Conservation (phyloP, 1,140 invertebrate genomes). For the Adelges cooleyi region DNA sequence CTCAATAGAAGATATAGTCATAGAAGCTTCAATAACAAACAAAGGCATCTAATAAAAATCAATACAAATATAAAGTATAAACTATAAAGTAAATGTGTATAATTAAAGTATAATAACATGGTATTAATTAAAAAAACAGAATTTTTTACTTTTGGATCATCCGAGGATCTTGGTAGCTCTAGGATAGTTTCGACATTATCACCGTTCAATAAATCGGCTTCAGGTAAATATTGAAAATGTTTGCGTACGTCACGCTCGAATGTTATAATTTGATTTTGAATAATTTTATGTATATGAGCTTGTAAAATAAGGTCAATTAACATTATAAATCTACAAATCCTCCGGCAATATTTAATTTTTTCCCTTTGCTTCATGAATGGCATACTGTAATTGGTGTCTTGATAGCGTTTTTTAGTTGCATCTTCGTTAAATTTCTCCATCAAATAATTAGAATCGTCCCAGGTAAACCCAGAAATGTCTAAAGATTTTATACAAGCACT, state of each 20-base stretch:
- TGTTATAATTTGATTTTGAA: neutral
- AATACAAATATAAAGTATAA: neutral
- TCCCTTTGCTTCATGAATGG: neutral
- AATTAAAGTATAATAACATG: too few species aligned
- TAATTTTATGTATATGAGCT: neutral
- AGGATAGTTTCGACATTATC: neutral
- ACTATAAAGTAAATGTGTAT: too few species aligned
- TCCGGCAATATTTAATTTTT: neutral
- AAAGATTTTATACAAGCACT: neutral
- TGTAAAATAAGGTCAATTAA: neutral
- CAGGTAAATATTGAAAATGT: neutral
- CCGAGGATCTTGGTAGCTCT: neutral
- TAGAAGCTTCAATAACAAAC: neutral
- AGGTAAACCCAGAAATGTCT: neutral
- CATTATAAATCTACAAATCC: neutral
- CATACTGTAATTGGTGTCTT: neutral
- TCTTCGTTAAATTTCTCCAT: neutral
- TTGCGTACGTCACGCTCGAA: neutral
- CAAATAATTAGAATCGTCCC: neutral
- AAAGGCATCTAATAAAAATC: neutral
- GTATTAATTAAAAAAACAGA: too few species aligned
- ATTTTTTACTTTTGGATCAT: constrained; percentile 4
- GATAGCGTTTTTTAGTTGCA: neutral
- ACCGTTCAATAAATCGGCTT: neutral
- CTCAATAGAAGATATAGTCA: neutral